Conservation (phyloP, 2,113 vertebrate species). For the Macrotus californicus region DNA sequence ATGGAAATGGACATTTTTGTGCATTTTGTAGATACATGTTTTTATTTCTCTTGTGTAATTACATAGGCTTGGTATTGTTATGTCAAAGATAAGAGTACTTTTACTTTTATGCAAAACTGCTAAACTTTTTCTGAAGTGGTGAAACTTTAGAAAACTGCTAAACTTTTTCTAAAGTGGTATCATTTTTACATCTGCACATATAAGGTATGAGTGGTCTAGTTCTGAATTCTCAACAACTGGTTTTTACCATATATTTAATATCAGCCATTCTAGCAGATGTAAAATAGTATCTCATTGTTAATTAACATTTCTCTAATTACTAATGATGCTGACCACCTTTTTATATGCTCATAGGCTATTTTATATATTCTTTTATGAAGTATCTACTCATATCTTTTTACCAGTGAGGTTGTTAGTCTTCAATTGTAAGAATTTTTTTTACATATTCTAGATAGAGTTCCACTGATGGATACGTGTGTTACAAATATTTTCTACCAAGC, state of each 20-base stretch:
- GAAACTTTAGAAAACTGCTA: no score
- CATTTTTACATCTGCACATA: neutral
- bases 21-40: neutral
- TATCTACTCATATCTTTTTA: neutral
- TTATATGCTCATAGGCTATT: neutral
- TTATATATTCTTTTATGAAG: no score
- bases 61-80: neutral
- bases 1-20: neutral
- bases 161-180: neutral
- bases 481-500: neutral
- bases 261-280: neutral
- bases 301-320: neutral
- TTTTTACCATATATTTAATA: neutral
- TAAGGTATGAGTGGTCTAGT: neutral
- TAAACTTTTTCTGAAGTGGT: no score
- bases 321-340: neutral
- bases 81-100: neutral
- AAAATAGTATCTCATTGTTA: neutral
- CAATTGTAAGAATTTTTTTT: neutral
- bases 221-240: neutral
- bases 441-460: neutral
- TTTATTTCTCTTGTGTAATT: neutral
- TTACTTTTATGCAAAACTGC: neutral
- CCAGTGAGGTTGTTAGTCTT: neutral
- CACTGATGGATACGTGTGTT: neutral